Base-by-base conservation (phyloP, 1,140 invertebrate species). In the Hydropsyche tenuis region DNA sequence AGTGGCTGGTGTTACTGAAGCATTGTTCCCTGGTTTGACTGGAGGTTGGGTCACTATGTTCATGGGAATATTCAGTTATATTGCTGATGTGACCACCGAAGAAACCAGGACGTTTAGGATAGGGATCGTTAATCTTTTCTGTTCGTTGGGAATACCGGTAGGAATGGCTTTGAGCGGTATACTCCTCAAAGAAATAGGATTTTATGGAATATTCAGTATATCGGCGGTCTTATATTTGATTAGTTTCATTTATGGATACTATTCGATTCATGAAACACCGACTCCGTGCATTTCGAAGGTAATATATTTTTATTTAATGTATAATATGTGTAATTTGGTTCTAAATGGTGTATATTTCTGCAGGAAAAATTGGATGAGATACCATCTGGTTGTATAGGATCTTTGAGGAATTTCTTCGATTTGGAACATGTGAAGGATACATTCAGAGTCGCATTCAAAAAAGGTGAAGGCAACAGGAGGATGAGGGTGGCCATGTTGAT, bases 1-100 rank as follows among this genome's bases (percentile, higher is more conserved):
- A 83, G 90, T 88, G 0, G 90, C 90, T 3, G 92, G 91, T 0
- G 84, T 93, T 0, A 88, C 91, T 3, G 92, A 94, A 81, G 90
- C 90, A 0, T 84, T 94, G 42, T 93, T 93, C 80, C 92, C 92
- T 0, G 91, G 91, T 0, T 78, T 96, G 0, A 91, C 92, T 5
- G 93, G 93, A 0, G 94, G 94, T 1, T 94, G 92, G 89, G 93
- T 95, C 77, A 93, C 93, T 16, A 92, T 95, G 89, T 90, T 95
- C 75, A 95, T 96, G 91, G 92, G 92, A 12, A 90, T 93, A 37
- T 96, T 96, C 81, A 95, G 94, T 80, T 96, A 95, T 78, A 92
- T 96, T 46, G 92, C 90, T 0, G 94, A 96, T 80, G 90, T 95
- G 7, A 95, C 94, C 0, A 90, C 90, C 5, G 88, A 92, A 65